Conservation (phyloP, 2,888 invertebrate genomes). For the Empis stercorea region DNA sequence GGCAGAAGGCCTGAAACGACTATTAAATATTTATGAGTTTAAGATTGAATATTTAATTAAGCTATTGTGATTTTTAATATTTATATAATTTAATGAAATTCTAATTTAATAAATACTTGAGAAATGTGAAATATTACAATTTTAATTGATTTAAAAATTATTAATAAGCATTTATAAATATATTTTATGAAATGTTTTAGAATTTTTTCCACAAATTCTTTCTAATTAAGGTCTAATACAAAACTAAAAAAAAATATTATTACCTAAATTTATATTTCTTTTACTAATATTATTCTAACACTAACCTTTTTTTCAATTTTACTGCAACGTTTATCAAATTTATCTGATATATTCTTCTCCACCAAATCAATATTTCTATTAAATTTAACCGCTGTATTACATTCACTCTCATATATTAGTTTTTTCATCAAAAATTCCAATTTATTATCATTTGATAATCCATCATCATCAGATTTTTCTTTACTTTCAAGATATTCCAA, state of each 20-base stretch:
- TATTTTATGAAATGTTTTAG: too few relatives aligned
- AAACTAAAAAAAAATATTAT: too few relatives aligned
- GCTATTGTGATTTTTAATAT: too few relatives aligned
- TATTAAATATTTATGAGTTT: too few relatives aligned
- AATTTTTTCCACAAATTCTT: too few relatives aligned
- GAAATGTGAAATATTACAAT: too few relatives aligned
- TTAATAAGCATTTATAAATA: too few relatives aligned
- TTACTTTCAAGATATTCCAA: slow-evolving; percentile 1
- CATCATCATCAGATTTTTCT: slow-evolving; percentile 1
- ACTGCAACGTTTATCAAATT: neutral
- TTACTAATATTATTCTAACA: neutral
- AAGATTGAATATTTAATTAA: too few relatives aligned
- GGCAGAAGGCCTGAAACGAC: neutral
- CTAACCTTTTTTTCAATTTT: neutral
- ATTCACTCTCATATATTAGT: slow-evolving; percentile 1
- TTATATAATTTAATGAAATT: too few relatives aligned
- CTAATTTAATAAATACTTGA: too few relatives aligned
- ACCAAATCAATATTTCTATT: neutral
- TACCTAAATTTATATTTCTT: neutral
- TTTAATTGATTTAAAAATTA: too few relatives aligned
- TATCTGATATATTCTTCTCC: neutral
- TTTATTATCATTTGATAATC: neutral
- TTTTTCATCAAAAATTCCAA: slow-evolving; percentile 1
- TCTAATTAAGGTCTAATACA: too few relatives aligned
- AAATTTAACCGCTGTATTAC: neutral